Evolutionary conservation across 2,113 vertebrate species (phyloP), one percentile per base, ranked within the genome.

Genomic region (Tyrannus savana): DNA sequence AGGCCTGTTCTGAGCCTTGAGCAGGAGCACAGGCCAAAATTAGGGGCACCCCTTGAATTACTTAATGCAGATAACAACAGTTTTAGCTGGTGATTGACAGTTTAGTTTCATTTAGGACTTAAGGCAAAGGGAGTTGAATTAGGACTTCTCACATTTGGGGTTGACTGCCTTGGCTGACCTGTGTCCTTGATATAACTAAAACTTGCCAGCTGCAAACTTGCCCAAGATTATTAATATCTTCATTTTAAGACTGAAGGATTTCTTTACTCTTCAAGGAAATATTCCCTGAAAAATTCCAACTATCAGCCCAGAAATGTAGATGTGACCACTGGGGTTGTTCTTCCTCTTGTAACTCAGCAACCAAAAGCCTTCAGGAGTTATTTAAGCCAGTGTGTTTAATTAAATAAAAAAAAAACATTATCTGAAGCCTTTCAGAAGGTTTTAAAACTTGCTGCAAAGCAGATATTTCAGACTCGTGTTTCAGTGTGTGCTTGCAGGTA

Each of bases 61-160:
- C 18, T 11, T 64, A 44, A 6, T 0, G 6, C 49, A 59, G 49
- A 12, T 28, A 46, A n/a, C 1, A 2, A 8, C 17, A 27, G 9
- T 62, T 67, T 31, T 42, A 71, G 0, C 35, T 80, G 62, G 3
- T 93, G 47, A 17, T 22, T 47, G 56, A 27, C 22, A 53, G 18
- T 7, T 67, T 47, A 53, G 33, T 68, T 90, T 87, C 37, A 6
- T 42, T 52, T 24, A 23, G 74, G 46, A 42, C 49, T 55, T 55
- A 22, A 25, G 19, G 9, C 12, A 25, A 22, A 80, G 12, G 62
- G 46, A 66, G 23, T 27, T 37, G 15, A 22, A 28, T 68, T 66
- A 33, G 22, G 59, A 25, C 52, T 75, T 55, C 7, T 24, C 16
- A 31, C 4, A 2, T 21, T 55, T 30, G 28, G 31, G 16, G 10